Evolutionary conservation across 1,140 invertebrate genomes (phyloP).

Genomic region (Aphelenchoides fujianensis): DNA sequence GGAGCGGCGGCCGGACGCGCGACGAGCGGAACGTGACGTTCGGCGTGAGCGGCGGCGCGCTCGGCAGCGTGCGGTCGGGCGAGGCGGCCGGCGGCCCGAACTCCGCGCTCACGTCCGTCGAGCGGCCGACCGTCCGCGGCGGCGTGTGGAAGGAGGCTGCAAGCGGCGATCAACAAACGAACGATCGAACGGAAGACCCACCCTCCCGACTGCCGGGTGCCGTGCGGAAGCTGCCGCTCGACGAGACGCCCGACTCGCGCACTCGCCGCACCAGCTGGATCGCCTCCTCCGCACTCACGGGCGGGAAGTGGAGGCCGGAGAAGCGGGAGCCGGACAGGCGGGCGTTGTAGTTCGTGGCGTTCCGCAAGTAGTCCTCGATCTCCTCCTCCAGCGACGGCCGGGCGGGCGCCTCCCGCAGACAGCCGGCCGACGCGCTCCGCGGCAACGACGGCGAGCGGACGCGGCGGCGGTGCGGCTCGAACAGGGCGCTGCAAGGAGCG

Average conservation of each 20-base stretch:
- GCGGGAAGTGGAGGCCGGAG: neutral
- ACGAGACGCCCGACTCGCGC: neutral
- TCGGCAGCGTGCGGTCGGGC: neutral
- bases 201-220: neutral
- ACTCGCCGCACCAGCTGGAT: neutral
- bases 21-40: neutral
- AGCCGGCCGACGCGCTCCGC: neutral
- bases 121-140: neutral
- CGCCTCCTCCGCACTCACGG: neutral
- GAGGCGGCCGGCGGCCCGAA: neutral
- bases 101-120: neutral
- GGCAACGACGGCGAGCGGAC: neutral
- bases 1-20: neutral
- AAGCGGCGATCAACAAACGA: neutral
- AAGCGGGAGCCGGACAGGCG: slow-evolving; percentile 3
- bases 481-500: neutral
- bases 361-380: slow-evolving; percentile 11
- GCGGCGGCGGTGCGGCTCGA: neutral
- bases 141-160: too few relatives aligned
- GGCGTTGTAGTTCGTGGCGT: slow-evolving; percentile 3
- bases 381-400: neutral
- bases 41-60: neutral
- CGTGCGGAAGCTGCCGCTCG: neutral
- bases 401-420: neutral
- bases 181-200: neutral